Evolutionary conservation across 2,888 invertebrate genomes (phyloP).

Genomic region (Parascotia fuliginaria): DNA sequence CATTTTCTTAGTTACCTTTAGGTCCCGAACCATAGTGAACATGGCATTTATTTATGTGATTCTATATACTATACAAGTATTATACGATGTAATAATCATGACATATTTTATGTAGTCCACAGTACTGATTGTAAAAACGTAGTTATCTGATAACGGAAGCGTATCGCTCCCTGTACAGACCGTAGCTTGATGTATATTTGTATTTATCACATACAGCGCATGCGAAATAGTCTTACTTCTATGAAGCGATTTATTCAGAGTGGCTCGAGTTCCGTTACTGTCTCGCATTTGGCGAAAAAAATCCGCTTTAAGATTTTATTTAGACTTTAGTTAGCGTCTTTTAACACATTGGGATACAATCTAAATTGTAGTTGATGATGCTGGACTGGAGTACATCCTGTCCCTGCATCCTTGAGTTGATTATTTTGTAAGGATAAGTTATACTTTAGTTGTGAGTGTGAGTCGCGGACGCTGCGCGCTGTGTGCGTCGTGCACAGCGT

Average conservation of each 20-base stretch:
- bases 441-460: conserved; percentile 51
- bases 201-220: conserved; percentile 70
- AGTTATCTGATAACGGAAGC: conserved; percentile 64
- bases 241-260: conserved; percentile 76
- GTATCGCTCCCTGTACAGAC: conserved; percentile 68
- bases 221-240: conserved; percentile 66
- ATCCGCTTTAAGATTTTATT: conserved; percentile 54
- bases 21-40: conserved; percentile 81
- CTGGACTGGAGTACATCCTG: conserved; percentile 50
- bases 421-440: conserved; percentile 74
- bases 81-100: conserved; percentile 77
- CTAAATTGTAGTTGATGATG: conserved; percentile 65
- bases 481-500: conserved; percentile 10
- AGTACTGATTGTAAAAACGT: conserved; percentile 72
- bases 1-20: conserved; percentile 84
- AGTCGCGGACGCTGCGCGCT: conserved; percentile 33
- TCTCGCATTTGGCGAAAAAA: conserved; percentile 71
- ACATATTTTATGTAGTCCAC: conserved; percentile 77
- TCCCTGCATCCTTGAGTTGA: conserved; percentile 60
- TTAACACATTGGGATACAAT: conserved; percentile 59
- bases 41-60: conserved; percentile 85
- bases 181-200: conserved; percentile 71
- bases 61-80: conserved; percentile 77
- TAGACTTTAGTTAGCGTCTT: conserved; percentile 35
- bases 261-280: conserved; percentile 84